These are phyloP conservation scores for Caprella mutica DNA, from an alignment of 2,888 invertebrate genomes.

Conservation along the genomic window DNA sequence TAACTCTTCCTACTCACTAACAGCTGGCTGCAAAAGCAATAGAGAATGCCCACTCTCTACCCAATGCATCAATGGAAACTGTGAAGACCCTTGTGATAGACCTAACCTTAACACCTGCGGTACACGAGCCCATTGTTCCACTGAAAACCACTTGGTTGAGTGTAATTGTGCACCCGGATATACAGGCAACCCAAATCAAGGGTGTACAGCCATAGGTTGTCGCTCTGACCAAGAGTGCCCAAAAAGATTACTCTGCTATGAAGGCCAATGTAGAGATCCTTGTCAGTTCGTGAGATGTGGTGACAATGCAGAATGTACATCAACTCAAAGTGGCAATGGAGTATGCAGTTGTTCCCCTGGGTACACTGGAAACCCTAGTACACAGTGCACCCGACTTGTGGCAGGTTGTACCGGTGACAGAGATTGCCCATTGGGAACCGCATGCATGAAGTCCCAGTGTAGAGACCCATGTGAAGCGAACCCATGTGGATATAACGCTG, in stretches of 20 bases:
- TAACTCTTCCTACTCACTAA: too few relatives aligned
- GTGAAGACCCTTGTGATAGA: slow-evolving; percentile 71
- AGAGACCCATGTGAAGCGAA: slow-evolving; percentile 67
- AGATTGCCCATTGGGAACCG: slow-evolving; percentile 64
- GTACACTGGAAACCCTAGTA: slow-evolving; percentile 62
- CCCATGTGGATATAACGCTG: slow-evolving; percentile 69
- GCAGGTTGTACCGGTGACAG: slow-evolving; percentile 65
- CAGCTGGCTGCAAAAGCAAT: slow-evolving; percentile 66
- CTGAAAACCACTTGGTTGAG: slow-evolving; percentile 59
- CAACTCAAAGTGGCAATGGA: slow-evolving; percentile 42
- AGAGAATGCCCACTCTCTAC: slow-evolving; percentile 65
- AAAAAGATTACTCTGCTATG: slow-evolving; percentile 61
- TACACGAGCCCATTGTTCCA: slow-evolving; percentile 64
- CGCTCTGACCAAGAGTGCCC: slow-evolving; percentile 66
- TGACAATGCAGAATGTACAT: slow-evolving; percentile 52
- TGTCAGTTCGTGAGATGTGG: slow-evolving; percentile 74
- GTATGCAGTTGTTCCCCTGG: slow-evolving; percentile 77
- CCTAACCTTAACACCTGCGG: slow-evolving; percentile 66
- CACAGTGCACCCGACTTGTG: slow-evolving; percentile 49
- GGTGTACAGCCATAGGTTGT: slow-evolving; percentile 55
- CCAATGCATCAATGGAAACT: slow-evolving; percentile 69
- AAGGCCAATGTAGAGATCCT: slow-evolving; percentile 51
- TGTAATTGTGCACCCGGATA: slow-evolving; percentile 68
- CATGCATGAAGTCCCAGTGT: slow-evolving; percentile 75
- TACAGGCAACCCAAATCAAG: slow-evolving; percentile 56